phyloP scores from a whole-genome alignment of 1,140 invertebrate genomes.

The Papilio machaon region DNA sequence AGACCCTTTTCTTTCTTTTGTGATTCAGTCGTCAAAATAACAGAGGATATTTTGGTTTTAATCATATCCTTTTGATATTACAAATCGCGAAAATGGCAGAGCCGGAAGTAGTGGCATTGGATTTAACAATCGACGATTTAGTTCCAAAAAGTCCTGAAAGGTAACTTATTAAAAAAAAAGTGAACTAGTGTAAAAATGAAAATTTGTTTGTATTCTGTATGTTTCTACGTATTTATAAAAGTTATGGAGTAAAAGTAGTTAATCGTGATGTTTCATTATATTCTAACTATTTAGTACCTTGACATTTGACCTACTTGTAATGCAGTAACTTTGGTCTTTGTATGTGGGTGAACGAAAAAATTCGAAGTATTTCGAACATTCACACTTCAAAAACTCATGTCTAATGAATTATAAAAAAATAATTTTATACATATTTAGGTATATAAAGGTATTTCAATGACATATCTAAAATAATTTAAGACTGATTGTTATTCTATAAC shows the following conservation, averaged over 20 bases:
- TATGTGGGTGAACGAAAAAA: not conserved
- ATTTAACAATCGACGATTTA: slow-evolving; percentile 78
- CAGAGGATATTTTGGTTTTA: slow-evolving; percentile 49
- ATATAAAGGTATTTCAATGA: not conserved
- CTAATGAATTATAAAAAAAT: not conserved
- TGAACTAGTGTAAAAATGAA: not conserved
- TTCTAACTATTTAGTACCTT: slow-evolving; percentile 47
- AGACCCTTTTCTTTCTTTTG: slow-evolving; percentile 55
- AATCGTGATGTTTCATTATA: not conserved
- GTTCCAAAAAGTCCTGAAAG: slow-evolving; percentile 78
- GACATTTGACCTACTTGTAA: slow-evolving; percentile 70
- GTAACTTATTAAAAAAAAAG: slow-evolving; percentile 51
- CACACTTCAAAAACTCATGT: not conserved
- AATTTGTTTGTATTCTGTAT: not conserved
- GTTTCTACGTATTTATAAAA: not conserved
- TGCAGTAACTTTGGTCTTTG: slow-evolving; percentile 19
- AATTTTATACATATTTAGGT: not conserved
- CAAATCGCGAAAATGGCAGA: slow-evolving; percentile 74
- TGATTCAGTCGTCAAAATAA: slow-evolving; percentile 69
- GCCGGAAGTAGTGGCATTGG: slow-evolving; percentile 71
- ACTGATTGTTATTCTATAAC: not conserved
- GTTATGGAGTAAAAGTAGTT: not conserved
- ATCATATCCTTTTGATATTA: slow-evolving; percentile 51
- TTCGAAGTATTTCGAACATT: not conserved
- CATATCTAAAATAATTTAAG: not conserved